Conservation (phyloP, 1,140 invertebrate species). For the Drosophila elegans region DNA sequence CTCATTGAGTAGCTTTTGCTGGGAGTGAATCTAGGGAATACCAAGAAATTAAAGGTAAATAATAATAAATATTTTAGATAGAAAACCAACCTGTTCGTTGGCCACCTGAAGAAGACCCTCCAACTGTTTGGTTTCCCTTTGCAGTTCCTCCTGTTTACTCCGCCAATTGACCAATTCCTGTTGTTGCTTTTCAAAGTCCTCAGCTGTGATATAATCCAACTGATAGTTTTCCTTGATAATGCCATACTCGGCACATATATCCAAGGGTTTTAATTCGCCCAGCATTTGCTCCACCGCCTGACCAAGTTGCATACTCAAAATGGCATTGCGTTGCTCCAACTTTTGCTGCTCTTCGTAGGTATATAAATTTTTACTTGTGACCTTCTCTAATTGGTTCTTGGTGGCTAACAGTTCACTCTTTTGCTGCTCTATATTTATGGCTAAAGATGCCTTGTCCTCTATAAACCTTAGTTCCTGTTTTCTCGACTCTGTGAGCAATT, state of each 20-base stretch:
- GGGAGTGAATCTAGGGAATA: slow-evolving; percentile 64
- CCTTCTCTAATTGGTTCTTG: slow-evolving; percentile 16
- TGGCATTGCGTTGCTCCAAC: slow-evolving; percentile 59
- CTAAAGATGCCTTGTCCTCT: slow-evolving; percentile 38
- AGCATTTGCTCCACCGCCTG: slow-evolving; percentile 61
- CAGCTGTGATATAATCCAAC: slow-evolving; percentile 65
- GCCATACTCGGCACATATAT: slow-evolving; percentile 70
- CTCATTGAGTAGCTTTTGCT: slow-evolving; percentile 77
- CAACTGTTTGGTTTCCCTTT: slow-evolving; percentile 83
- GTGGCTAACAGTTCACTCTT: slow-evolving; percentile 30
- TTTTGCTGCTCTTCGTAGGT: slow-evolving; percentile 64
- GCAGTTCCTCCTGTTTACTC: slow-evolving; percentile 59
- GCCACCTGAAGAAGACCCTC: slow-evolving; percentile 83
- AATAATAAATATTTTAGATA: neutral
- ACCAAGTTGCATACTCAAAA: slow-evolving; percentile 66
- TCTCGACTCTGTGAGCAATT: slow-evolving; percentile 44
- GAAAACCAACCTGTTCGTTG: slow-evolving; percentile 64
- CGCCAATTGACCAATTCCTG: slow-evolving; percentile 49
- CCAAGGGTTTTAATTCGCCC: slow-evolving; percentile 49
- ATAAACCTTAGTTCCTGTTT: slow-evolving; percentile 61
- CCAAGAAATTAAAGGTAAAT: neutral
- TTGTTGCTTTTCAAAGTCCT: slow-evolving; percentile 66
- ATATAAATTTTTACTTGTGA: slow-evolving; percentile 31
- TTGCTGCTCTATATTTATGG: slow-evolving; percentile 18
- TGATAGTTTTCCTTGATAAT: slow-evolving; percentile 75